Base-by-base conservation (phyloP, 1,140 invertebrate genomes). In the Cyclargus thomasi region DNA sequence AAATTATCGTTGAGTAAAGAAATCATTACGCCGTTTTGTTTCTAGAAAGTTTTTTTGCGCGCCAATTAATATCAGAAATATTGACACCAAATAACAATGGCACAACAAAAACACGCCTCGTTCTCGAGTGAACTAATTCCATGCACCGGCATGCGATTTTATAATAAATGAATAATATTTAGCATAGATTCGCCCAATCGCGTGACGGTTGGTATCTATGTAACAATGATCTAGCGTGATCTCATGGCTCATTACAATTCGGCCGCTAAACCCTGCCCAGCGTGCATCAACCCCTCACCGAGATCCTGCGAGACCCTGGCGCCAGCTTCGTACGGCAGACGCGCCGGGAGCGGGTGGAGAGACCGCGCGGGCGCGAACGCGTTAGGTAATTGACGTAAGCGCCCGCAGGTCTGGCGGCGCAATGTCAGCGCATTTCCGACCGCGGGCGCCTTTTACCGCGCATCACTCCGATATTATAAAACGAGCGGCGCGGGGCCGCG, bases 381-480 rank as follows among this genome's bases (percentile, higher is more conserved):
- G 73, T 77, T 75, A 72, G 73, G 71, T 72, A 71, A 77, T 77
- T 70, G 73, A 67, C 68, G 76, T 67, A 65, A 74, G 74, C 85
- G 78, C 71, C 81, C 72, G 74, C 53, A 64, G 70, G 79, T 82
- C 81, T 82, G 76, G 76, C 83, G 10, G 47, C 22, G 55, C 64
- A 87, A 86, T 88, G 85, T 81, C 84, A 87, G 79, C 76, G 81
- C 73, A 76, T 69, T 77, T 76, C 70, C 78, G 83, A 82, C 79
- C 82, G 82, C 81, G 5, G 29, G 74, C 78, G 74, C 80, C 86
- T 83, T 81, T 85, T 83, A 82, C 83, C 77, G 80, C 71, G 75
- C 84, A 88, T 88, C 84, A 80, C 79, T 72, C 78, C 83, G 82
- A 88, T 76, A 79, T 89, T 87, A 89, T 89, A 89, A 85, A 89